Conservation (phyloP, 2,888 invertebrate genomes). For the Gasteruption jaculator region DNA sequence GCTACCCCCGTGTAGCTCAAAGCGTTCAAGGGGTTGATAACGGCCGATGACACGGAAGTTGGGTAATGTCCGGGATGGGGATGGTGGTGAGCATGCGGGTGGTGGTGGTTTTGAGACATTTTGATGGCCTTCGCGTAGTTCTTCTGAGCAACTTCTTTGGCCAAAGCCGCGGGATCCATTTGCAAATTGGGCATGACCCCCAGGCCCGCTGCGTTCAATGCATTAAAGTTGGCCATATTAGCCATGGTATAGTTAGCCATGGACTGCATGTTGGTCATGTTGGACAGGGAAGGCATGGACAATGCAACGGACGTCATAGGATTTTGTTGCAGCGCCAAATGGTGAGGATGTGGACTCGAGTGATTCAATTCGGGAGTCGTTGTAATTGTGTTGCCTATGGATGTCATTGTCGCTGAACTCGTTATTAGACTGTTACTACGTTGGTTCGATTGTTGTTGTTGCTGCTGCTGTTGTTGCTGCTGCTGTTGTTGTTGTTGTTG, state of each 20-base stretch:
- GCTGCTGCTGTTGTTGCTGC: conserved; percentile 54
- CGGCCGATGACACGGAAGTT: no score
- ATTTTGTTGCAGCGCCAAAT: no score
- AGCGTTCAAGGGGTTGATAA: conserved; percentile 57
- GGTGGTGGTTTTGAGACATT: conserved; percentile 53
- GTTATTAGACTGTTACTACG: no score
- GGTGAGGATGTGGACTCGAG: conserved; percentile 34
- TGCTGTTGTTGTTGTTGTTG: conserved; percentile 20
- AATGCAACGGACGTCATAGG: no score
- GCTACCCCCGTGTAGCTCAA: conserved; percentile 68
- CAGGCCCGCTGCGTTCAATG: conserved; percentile 30
- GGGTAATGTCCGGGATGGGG: no score
- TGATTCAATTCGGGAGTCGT: conserved; percentile 49
- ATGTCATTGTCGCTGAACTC: no score
- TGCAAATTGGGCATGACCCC: conserved; percentile 7
- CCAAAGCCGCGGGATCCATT: conserved; percentile 63
- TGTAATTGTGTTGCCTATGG: conserved; percentile 32
- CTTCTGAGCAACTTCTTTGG: conserved; percentile 80
- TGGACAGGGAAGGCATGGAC: conserved; percentile 28
- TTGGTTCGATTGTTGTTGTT: conserved; percentile 40
- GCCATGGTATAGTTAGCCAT: conserved; percentile 39
- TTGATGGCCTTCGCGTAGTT: conserved; percentile 75
- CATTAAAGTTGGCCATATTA: conserved; percentile 40
- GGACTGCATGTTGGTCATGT: conserved; percentile 28
- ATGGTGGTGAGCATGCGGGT: conserved; percentile 30